Conservation (phyloP, 2,113 vertebrate genomes). For the Onychorhynchus coronatus region DNA sequence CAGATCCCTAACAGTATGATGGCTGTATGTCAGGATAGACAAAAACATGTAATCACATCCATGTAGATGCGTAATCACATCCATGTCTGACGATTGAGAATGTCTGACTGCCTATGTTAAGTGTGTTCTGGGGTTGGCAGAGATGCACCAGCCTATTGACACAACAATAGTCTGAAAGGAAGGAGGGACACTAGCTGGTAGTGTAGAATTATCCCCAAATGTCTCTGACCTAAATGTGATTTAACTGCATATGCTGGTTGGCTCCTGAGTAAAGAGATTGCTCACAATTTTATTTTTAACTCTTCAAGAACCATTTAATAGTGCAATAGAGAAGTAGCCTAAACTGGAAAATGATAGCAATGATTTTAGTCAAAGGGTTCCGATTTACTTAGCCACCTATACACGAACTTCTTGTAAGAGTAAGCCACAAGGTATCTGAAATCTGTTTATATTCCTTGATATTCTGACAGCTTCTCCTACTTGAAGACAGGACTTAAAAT, state of each 20-base stretch:
- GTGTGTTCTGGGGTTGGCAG: background rate
- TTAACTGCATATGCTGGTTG: background rate
- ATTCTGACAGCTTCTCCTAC: background rate
- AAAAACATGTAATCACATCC: background rate
- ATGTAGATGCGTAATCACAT: background rate
- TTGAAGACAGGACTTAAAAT: background rate
- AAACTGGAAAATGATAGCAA: background rate
- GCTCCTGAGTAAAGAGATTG: background rate
- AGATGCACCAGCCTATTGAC: background rate
- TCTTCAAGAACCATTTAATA: background rate
- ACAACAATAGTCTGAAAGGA: background rate
- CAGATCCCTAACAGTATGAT: background rate
- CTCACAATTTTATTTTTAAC: background rate
- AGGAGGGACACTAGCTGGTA: background rate
- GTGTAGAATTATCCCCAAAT: background rate
- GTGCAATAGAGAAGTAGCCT: background rate
- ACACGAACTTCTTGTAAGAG: accelerated
- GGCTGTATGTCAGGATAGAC: background rate
- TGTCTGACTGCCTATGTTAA: background rate
- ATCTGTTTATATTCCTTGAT: background rate
- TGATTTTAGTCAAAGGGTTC: background rate
- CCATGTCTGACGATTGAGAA: background rate
- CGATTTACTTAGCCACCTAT: background rate
- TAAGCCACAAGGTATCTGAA: background rate
- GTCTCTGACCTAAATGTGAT: background rate